Evolutionary conservation across 2,888 invertebrate species (phyloP).

Genomic region (Sclerodermus sp.): DNA sequence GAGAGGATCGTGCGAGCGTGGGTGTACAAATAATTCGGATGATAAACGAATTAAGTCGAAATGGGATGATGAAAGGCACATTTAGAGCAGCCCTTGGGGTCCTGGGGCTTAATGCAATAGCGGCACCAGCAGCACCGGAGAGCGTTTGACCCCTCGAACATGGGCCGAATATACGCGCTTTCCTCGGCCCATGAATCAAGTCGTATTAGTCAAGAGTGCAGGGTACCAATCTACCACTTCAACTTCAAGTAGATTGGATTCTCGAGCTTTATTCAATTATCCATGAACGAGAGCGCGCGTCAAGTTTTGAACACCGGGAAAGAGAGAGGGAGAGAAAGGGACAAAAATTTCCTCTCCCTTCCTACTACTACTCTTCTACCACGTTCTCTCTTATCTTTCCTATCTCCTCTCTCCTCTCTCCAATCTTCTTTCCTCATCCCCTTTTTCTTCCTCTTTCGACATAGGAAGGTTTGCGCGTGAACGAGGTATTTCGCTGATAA

Average conservation of each 20-base stretch:
- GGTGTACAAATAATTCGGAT: constrained; percentile 54
- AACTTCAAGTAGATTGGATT: constrained; percentile 56
- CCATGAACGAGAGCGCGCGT: constrained; percentile 33
- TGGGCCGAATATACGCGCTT: constrained; percentile 35
- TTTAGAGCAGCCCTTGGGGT: constrained; percentile 37
- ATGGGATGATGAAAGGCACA: constrained; percentile 56
- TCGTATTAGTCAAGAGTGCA: constrained; percentile 47
- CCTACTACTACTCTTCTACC: no score
- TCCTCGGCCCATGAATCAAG: constrained; percentile 56
- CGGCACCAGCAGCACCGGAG: constrained; percentile 43
- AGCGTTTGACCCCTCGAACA: constrained; percentile 52
- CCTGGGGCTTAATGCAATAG: constrained; percentile 30
- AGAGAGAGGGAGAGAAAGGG: constrained; percentile 9
- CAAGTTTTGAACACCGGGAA: no score
- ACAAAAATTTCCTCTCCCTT: no score
- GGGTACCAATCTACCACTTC: constrained; percentile 50
- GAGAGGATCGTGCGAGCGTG: constrained; percentile 25
- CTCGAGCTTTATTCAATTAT: constrained; percentile 55
- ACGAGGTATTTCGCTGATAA: no score
- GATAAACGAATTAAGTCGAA: constrained; percentile 54
- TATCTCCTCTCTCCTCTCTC: no score
- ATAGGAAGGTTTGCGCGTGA: no score
- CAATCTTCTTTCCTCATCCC: constrained; percentile 5
- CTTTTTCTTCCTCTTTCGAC: no score
- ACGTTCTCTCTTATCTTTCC: no score